Base-by-base conservation (phyloP, 2,888 invertebrate genomes). In the Calliopum simillimum region DNA sequence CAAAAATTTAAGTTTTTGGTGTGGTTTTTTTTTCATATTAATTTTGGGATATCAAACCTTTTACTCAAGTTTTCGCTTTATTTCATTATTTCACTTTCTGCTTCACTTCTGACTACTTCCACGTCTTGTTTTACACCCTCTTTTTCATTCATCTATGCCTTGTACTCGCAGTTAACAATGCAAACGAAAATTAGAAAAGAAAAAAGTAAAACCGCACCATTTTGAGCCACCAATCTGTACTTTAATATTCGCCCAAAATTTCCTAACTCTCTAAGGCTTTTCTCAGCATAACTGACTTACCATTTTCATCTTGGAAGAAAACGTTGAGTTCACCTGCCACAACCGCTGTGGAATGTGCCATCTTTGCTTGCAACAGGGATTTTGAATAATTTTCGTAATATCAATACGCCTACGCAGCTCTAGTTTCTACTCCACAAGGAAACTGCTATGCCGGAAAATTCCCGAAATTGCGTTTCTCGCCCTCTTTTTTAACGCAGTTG, bases 291-390 rank as follows among this genome's bases (percentile, higher is more conserved):
- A 4, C 19, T 33, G 51, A 80, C 85, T 84, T 78, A 85, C 85
- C 86, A 79, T 85, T 79, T 71, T 82, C 86, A 78, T 86, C 84
- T 76, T 79, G 82, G 78, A 81, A 83, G 76, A 83, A 84, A 75
- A 81, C 84, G 76, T 84, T 84, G 69, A 85, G 79, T 81, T 86
- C 86, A 75, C 82, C 81, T 77, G 82, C 78, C 62, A 76, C 76
- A 63, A 80, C 73, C 61, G 78, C 73, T 69, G 81, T 77, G 70
- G 79, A 80, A 76, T 84, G 82, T 77, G 82, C 81, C 82, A 83
- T 83, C 77, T 82, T 81, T 73, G 16, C 12, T 53, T 13, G 16
- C 21, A 19, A 56, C 12, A 33, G 33, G 33, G 8, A n/a, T n/a
- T 33, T 33, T 6, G 8, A 33, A 33, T 33, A 33, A 8, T 8